Percentiles rank a stretch among this genome's conserved stretches.
These are phyloP conservation scores for Pseudopodoces humilis DNA, from an alignment of 2,113 vertebrate genomes.

Conservation along the genomic window DNA sequence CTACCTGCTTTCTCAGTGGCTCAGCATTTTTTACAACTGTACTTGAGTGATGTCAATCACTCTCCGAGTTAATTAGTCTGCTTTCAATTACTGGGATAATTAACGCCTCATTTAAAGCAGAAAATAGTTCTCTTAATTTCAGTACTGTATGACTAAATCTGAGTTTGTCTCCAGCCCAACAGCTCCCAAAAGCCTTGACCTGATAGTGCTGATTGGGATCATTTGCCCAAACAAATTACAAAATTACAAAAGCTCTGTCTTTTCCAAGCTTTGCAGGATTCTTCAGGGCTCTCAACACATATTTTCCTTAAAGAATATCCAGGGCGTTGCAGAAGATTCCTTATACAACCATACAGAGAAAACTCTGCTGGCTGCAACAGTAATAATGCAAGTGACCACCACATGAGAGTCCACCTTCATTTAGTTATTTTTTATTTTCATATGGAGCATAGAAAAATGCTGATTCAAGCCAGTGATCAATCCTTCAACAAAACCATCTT, in stretches of 20 bases:
- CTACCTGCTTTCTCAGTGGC: neutral
- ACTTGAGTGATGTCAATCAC: neutral
- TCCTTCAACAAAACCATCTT: neutral
- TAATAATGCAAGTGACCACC: neutral
- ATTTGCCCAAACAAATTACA: neutral
- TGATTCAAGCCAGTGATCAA: neutral
- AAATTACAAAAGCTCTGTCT: neutral
- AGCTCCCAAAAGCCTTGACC: neutral
- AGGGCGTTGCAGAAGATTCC: neutral
- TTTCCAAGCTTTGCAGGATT: neutral
- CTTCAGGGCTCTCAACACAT: neutral
- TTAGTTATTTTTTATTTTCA: neutral
- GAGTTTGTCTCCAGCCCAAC: neutral
- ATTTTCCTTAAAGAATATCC: neutral
- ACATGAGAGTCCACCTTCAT: accelerated
- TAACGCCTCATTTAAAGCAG: neutral
- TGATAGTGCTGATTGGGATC: neutral
- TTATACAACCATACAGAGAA: neutral
- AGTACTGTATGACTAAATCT: neutral
- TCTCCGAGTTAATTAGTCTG: neutral
- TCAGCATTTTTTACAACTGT: neutral
- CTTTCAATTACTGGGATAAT: neutral
- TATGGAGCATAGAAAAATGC: accelerated
- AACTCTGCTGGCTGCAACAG: neutral
- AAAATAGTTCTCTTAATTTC: neutral